These are phyloP conservation scores for Miichthys miiuy DNA, from an alignment of 2,797 vertebrate species.

Conservation along the genomic window DNA sequence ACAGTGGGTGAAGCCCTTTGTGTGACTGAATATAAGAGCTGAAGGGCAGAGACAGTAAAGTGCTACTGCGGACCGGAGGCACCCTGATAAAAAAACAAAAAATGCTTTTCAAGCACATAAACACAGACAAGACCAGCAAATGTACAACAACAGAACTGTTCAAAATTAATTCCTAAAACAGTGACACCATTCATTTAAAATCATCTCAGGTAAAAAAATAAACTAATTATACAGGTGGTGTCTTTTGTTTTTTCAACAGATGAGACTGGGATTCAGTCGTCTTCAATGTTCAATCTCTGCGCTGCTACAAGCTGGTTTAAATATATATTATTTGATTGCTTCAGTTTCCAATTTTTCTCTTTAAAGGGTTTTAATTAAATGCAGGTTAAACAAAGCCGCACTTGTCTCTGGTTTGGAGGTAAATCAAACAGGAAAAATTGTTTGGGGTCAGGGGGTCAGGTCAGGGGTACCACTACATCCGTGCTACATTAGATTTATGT, in stretches of 20 bases:
- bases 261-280: slow-evolving; percentile 44
- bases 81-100: slow-evolving; percentile 69
- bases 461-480: slow-evolving; percentile 64
- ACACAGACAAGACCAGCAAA: slow-evolving; percentile 68
- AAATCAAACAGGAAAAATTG: slow-evolving; percentile 62
- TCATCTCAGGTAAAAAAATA: slow-evolving; percentile 66
- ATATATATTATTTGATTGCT: slow-evolving; percentile 56
- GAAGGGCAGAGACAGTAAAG: slow-evolving; percentile 76
- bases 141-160: slow-evolving; percentile 56
- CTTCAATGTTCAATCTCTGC: slow-evolving; percentile 57
- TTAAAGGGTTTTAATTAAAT: slow-evolving; percentile 76
- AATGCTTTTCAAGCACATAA: slow-evolving; percentile 70
- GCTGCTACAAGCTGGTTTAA: slow-evolving; percentile 71
- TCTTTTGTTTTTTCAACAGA: slow-evolving; percentile 56
- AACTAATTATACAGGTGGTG: slow-evolving; percentile 71
- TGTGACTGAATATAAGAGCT: slow-evolving; percentile 63
- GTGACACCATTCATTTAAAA: slow-evolving; percentile 65
- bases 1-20: slow-evolving; percentile 76
- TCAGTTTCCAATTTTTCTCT: slow-evolving; percentile 66
- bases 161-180: slow-evolving; percentile 48
- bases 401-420: slow-evolving; percentile 62
- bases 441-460: slow-evolving; percentile 52
- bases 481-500: slow-evolving; percentile 84
- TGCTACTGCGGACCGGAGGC: slow-evolving; percentile 80
- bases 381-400: slow-evolving; percentile 40